A percentile compares a stretch with the other conserved stretches of the same genome.
Evolutionary conservation across 2,888 invertebrate genomes (phyloP).

Genomic region (Drosophila affinis): DNA sequence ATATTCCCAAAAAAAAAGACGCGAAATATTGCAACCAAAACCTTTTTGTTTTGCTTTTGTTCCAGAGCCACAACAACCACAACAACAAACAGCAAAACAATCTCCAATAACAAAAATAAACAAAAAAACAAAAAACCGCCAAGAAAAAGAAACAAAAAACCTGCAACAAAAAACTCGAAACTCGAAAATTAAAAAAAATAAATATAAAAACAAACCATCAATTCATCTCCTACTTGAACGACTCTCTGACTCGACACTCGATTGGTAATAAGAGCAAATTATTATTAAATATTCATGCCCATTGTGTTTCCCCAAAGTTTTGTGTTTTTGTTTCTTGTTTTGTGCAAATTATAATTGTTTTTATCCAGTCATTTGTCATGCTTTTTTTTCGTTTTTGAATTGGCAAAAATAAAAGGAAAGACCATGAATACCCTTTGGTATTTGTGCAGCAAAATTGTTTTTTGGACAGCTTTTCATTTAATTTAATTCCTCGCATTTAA

Average conservation of each 20-base stretch:
- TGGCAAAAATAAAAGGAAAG: constrained; percentile 43
- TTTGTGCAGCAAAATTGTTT: constrained; percentile 13
- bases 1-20: constrained; percentile 25
- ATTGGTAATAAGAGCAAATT: constrained; percentile 78
- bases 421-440: constrained; percentile 11
- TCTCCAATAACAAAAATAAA: constrained; percentile 7
- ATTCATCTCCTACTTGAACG: constrained; percentile 66
- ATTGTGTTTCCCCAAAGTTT: constrained; percentile 58
- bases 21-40: constrained; percentile 38
- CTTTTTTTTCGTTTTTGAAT: constrained; percentile 59
- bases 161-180: constrained; percentile 30
- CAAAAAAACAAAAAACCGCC: constrained; percentile 34
- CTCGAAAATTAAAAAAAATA: constrained; percentile 26
- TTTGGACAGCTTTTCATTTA: constrained; percentile 19
- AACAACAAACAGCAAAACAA: constrained; percentile 22
- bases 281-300: constrained; percentile 71
- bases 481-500: constrained; percentile 33
- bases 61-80: constrained; percentile 56
- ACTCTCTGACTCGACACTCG: constrained; percentile 78
- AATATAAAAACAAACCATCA: constrained; percentile 38
- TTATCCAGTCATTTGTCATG: constrained; percentile 36
- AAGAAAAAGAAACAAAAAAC: constrained; percentile 37
- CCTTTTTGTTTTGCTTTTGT: constrained; percentile 60
- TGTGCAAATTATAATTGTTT: constrained; percentile 56
- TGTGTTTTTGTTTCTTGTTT: constrained; percentile 54